phyloP scores from a whole-genome alignment of 2,888 invertebrate species.

The Myopa testacea region DNA sequence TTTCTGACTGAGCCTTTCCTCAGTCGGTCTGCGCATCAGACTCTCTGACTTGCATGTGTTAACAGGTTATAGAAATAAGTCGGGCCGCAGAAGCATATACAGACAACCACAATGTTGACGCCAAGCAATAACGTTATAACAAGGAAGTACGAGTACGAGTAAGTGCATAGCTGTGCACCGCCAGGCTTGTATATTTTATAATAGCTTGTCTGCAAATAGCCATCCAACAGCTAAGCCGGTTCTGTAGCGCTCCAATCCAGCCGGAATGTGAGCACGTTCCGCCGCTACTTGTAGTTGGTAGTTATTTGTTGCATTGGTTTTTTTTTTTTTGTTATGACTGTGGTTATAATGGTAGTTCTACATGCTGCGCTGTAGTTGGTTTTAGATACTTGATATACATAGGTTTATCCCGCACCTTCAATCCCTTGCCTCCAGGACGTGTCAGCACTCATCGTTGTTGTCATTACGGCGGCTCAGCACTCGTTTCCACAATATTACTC shows the following conservation, averaged over 20 bases:
- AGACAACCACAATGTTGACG: neutral
- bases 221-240: neutral
- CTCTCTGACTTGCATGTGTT: neutral
- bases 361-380: neutral
- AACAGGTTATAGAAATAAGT: no score
- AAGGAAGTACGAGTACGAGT: slow-evolving; percentile 24
- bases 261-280: slow-evolving; percentile 9
- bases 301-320: slow-evolving; percentile 52
- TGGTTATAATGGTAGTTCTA: slow-evolving; percentile 18
- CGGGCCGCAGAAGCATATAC: no score
- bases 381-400: neutral
- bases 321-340: slow-evolving; percentile 27
- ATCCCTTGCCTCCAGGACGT: neutral
- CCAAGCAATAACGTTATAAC: slow-evolving; percentile 22
- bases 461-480: no score
- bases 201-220: slow-evolving; percentile 23
- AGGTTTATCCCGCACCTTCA: neutral
- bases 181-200: slow-evolving; percentile 18
- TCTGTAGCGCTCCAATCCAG: neutral
- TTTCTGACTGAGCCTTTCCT: neutral
- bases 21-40: neutral
- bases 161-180: neutral
- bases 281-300: slow-evolving; percentile 7
- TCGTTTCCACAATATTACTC: no score
- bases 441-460: no score